Conservation (phyloP, 1,140 invertebrate species). For the Lepidurus packardi region DNA sequence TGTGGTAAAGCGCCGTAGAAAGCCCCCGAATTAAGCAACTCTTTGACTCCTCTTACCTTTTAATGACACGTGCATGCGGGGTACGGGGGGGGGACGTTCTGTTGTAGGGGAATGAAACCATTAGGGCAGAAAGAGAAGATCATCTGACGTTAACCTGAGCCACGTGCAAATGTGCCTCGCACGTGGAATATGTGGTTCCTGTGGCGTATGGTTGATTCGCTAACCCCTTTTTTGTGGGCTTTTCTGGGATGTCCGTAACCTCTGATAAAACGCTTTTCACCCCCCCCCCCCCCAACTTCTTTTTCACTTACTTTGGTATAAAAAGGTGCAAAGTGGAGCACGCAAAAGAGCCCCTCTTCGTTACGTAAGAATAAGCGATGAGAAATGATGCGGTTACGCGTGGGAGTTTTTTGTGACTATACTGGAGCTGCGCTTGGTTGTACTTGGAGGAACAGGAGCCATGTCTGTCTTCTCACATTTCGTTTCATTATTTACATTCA, state of each 20-base stretch:
- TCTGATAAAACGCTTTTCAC: not conserved
- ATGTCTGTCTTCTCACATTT: no score
- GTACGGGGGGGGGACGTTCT: not conserved
- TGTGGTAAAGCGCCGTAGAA: not conserved
- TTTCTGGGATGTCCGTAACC: not conserved
- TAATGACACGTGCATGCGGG: constrained; percentile 3
- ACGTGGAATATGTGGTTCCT: not conserved
- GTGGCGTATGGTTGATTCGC: not conserved
- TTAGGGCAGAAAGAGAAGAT: not conserved
- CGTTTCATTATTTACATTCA: no score
- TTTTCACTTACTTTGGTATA: not conserved
- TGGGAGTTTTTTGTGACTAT: not conserved
- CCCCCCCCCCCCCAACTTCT: not conserved
- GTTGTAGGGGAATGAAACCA: not conserved
- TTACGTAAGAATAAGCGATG: not conserved
- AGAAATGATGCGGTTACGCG: not conserved
- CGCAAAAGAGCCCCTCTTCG: no score
- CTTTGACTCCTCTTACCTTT: constrained; percentile 21
- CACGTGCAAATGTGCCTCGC: not conserved
- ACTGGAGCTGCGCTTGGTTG: no score
- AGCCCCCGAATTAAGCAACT: constrained; percentile 8
- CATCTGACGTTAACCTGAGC: not conserved
- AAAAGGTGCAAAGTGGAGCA: not conserved
- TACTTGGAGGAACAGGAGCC: no score
- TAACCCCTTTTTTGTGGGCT: no score